Conservation (phyloP, 2,113 vertebrate species). For the Chunga burmeisteri region DNA sequence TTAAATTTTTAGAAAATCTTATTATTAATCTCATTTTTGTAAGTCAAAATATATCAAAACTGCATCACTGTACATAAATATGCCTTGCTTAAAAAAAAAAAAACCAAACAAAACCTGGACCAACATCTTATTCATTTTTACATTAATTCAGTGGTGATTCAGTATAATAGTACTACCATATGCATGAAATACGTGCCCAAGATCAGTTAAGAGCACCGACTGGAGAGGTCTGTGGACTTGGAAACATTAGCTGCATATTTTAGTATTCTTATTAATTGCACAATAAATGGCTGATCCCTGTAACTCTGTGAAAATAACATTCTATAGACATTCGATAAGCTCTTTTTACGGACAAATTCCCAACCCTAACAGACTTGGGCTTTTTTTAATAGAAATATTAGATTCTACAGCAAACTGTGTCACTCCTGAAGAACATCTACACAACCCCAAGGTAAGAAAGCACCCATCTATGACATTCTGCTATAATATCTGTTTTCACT, state of each 20-base stretch:
- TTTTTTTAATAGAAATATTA: background rate
- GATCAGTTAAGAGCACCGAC: background rate
- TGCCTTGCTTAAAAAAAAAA: background rate
- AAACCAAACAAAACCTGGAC: background rate
- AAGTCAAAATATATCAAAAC: background rate
- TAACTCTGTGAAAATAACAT: background rate
- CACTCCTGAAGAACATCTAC: background rate
- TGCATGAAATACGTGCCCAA: background rate
- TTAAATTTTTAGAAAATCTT: background rate
- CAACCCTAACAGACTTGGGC: background rate
- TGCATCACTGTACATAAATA: rapidly evolving
- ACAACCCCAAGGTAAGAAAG: background rate
- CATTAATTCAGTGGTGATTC: background rate
- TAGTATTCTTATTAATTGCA: background rate
- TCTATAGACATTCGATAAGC: background rate
- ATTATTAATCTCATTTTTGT: background rate
- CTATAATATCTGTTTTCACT: background rate
- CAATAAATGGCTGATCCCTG: background rate
- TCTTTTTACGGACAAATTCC: background rate
- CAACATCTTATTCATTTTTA: background rate
- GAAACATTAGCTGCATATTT: background rate
- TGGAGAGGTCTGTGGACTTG: background rate
- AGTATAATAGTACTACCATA: background rate
- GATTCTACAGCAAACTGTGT: background rate
- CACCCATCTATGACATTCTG: background rate